Percentiles rank a stretch among this genome's conserved stretches.
Conservation (phyloP, 2,888 invertebrate genomes). For the Cerastoderma edule region DNA sequence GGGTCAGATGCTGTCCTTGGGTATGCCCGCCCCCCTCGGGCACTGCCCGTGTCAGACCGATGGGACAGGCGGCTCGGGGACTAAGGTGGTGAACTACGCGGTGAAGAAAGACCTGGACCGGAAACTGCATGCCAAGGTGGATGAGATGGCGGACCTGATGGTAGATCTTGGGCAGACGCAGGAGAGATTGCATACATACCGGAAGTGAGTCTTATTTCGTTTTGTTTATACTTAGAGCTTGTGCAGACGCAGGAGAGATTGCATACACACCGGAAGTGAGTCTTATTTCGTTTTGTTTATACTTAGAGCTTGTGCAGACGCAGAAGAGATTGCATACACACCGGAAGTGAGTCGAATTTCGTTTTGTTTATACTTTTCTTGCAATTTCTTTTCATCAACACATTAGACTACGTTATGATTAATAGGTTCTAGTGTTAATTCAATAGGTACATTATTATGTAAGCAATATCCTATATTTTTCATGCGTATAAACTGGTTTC, state of each 20-base stretch:
- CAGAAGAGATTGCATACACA: constrained; percentile 16
- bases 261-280: constrained; percentile 24
- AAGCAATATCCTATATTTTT: no score
- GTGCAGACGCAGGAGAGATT: constrained; percentile 22
- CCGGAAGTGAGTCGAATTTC: constrained; percentile 25
- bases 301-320: constrained; percentile 22
- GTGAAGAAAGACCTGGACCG: constrained; percentile 28
- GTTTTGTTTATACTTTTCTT: no score
- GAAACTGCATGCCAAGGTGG: constrained; percentile 27
- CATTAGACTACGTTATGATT: no score
- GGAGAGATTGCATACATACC: constrained; percentile 16
- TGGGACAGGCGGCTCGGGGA: not conserved
- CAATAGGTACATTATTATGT: no score
- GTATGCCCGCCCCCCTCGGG: not conserved
- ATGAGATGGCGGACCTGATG: constrained; percentile 33
- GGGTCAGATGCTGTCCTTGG: no score
- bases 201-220: constrained; percentile 27
- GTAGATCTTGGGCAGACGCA: constrained; percentile 19
- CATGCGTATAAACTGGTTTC: no score
- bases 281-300: no score
- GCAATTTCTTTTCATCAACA: no score
- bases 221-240: no score
- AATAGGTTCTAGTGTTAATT: no score
- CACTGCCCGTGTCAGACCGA: not conserved
- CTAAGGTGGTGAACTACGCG: constrained; percentile 8